Base-by-base conservation (phyloP, 2,888 invertebrate species). In the Drosophila limbata region DNA sequence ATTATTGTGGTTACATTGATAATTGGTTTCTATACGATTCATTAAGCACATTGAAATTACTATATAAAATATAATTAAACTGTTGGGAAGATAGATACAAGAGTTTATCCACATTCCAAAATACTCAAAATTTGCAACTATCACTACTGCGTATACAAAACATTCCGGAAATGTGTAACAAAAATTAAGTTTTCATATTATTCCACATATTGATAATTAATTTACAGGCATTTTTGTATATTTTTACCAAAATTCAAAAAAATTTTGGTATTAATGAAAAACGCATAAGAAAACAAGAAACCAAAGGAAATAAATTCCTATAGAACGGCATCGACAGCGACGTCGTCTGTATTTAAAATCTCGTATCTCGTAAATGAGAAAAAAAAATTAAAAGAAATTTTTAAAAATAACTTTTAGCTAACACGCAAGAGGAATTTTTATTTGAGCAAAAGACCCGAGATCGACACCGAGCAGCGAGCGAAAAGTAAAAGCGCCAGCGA, bases 381-480 rank as follows among this genome's bases (percentile, higher is more conserved):
- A 79, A 73, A 55, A 77, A 75, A 87, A 82, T 71, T 78, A 84
- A 84, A 83, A 81, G 70, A 84, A 84, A 82, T 84, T 82, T 92
- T 91, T 92, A 91, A 88, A 91, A 91, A 91, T 91, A 91, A 84
- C 91, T 89, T 91, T 91, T 88, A 91, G 92, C 91, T 90, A 88
- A 90, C 90, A 91, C 91, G 89, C 91, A 90, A 91, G 90, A 89
- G 81, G 90, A 90, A 90, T 90, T 91, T 90, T 83, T 79, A 88
- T 84, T 79, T 77, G 79, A 88, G 84, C 84, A 80, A 81, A 77
- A 78, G 84, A 84, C 48, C 70, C 78, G 73, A 71, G 59, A 53
- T 35, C 59, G 72, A 85, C 56, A 53, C 39, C 59, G 72, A 85
- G 52, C 65, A 72, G 69, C 72, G 61, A 70, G 68, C 61, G 63